Evolutionary conservation across 2,888 invertebrate species (phyloP), one percentile per base, ranked within the genome.

Genomic region (Chelonus formosanus): DNA sequence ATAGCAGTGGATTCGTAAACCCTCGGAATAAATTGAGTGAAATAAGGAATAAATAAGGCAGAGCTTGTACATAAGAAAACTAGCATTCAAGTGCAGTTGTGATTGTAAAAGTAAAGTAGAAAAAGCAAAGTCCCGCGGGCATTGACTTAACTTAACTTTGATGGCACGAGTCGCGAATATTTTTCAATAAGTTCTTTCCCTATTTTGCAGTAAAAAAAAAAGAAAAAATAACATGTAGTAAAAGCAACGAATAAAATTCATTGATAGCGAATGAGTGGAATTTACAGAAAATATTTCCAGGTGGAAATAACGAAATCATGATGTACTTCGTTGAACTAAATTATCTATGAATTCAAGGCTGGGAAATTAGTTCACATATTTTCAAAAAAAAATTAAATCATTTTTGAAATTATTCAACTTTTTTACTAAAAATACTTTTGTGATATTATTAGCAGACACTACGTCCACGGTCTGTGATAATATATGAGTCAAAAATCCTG

Each of bases 121-220:
- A 56, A 56, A 56, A 8, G 34, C 43, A 56, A 56, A 56, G 36
- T n/a, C 56, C 44, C 43, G 5, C 56, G 36, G 56, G 44, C 56
- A 63, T 65, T 63, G 63, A 70, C 68, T 73, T 69, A 66, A 67
- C 62, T 58, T 53, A 73, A 73, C 69, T 73, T 71, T 63, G 70
- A 63, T 47, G 45, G 59, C 40, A 71, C 71, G 68, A 61, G 70
- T 8, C 63, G 57, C 34, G 74, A 71, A 73, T 74, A 73, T 63
- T 67, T 74, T 74, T 70, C 70, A 50, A 56, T 52, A 65, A 34
- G 44, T 20, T 35, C n/a, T 67, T 67, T 48, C 47, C 3, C 32
- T 53, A 3, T n/a, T 4, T 3, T 64, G 64, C 50, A 64, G 43
- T 54, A 47, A 61, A 45, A 52, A 44, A 47, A 32, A 61, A 64